Evolutionary conservation across 2,888 invertebrate genomes (phyloP), one percentile per base, ranked within the genome.

Genomic region (Cabera pusaria): DNA sequence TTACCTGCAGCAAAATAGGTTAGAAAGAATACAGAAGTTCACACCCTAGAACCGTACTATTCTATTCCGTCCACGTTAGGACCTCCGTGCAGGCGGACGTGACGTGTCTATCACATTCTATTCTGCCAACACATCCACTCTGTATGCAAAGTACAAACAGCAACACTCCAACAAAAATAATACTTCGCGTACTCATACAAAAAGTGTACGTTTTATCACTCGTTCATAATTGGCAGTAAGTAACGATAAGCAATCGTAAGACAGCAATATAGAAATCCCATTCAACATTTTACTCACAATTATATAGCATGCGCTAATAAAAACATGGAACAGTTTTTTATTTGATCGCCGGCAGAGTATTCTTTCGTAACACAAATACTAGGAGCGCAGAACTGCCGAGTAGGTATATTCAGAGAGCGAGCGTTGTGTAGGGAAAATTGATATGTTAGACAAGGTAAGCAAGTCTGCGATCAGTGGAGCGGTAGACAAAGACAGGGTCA

Each of bases 341-440:
- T n/a, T n/a, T 38, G 5, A 12, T 33, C 22, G 3, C 18, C 58
- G 65, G 58, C 68, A 72, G 70, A 74, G 83, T 82, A 83, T 80
- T 85, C 82, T 86, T 85, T 82, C 82, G 84, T 83, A 83, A 85
- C 79, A 68, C 56, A 68, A 76, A 67, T 83, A 88, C 86, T 62
- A 87, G 87, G 87, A 82, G 70, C 64, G 60, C 74, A 86, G 72
- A 76, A 72, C 51, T 52, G 55, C 64, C 50, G 58, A 66, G 74
- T 68, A 53, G 52, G 45, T 58, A 51, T 55, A 47, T 49, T 61
- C 53, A 52, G 54, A 60, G 37, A 36, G 14, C 20, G 54, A 61
- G 53, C 63, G 54, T 48, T 55, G 69, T 64, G 76, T 76, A 76
- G 76, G 74, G 72, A 67, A 82, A 79, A 75, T 67, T 72, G 72